phyloP scores from a whole-genome alignment of 2,888 invertebrate species.

The Coecobrya sp. region DNA sequence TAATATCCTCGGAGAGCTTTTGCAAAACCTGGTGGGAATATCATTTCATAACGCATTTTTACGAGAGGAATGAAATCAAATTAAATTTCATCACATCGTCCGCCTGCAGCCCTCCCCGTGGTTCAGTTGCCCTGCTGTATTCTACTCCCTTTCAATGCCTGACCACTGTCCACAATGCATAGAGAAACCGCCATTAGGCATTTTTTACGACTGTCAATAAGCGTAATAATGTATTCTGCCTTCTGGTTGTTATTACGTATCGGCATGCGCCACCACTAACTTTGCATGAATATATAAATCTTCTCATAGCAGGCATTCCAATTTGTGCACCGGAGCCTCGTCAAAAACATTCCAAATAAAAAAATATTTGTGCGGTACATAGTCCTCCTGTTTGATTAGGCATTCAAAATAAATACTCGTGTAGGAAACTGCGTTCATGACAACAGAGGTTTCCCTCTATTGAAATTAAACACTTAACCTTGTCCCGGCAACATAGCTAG shows the following conservation, averaged over 20 bases:
- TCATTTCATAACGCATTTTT: constrained; percentile 52
- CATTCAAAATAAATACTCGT: neutral
- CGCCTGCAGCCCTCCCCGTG: neutral
- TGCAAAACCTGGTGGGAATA: neutral
- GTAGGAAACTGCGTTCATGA: neutral
- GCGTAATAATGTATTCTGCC: neutral
- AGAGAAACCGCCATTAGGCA: neutral
- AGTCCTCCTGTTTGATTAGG: too few species aligned
- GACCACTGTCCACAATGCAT: neutral
- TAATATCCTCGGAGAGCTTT: neutral
- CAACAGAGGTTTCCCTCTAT: neutral
- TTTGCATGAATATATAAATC: constrained; percentile 3
- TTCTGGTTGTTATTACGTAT: constrained; percentile 19
- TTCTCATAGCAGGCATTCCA: neutral
- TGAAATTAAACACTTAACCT: constrained; percentile 35
- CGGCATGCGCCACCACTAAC: neutral
- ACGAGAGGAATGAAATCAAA: constrained; percentile 73
- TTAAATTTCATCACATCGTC: constrained; percentile 72
- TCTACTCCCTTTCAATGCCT: neutral
- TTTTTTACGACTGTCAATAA: neutral
- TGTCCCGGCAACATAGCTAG: neutral
- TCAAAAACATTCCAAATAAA: too few species aligned
- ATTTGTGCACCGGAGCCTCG: too few species aligned
- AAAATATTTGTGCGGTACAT: neutral
- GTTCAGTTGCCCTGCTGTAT: neutral